Evolutionary conservation across 2,888 invertebrate species (phyloP), one percentile per base, ranked within the genome.

Genomic region (Silvanus unidentatus): DNA sequence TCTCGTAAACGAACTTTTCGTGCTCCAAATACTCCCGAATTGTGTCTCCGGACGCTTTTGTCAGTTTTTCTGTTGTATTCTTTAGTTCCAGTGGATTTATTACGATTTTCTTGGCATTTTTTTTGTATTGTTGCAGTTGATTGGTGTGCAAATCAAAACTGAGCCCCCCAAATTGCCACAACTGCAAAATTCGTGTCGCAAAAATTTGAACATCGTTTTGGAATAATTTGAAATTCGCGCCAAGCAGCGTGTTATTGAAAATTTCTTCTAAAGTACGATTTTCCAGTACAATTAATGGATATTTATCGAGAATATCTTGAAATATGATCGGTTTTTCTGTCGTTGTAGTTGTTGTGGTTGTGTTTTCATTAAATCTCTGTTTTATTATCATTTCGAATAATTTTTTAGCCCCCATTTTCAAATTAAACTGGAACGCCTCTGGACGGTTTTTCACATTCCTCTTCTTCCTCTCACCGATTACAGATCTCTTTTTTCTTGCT

Each of bases 121-220:
- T 42, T 28, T 39, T 46, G 40, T 22, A 30, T 43, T 32, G n/a
- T n/a, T 16, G 13, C n/a, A 11, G 3, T n/a, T n/a, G 3, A 32
- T 3, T 12, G 4, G n/a, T 4, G 5, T 32, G 4, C 37, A 35
- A 30, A 43, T 39, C 22, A 45, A 68, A 71, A 43, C 64, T 68
- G 6, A 79, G 67, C 1, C 80, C 80, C 6, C 77, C 79, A 50
- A 70, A 69, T 57, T 77, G 72, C 78, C 79, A 80, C 16, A 79
- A 68, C 35, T 76, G 70, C 47, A 73, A 67, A 16, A 76, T 65
- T 53, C 80, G 68, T 1, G 74, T 68, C 34, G 78, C 77, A 57
- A 80, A 79, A 13, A 74, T 57, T 12, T 75, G 57, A 47, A 74
- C 69, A 5, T 66, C 54, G 1, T 62, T 51, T n/a, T 75, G 74